Percentiles rank a stretch among this genome's conserved stretches.
phyloP scores from a whole-genome alignment of 2,113 vertebrate species.

The Diglossa brunneiventris region DNA sequence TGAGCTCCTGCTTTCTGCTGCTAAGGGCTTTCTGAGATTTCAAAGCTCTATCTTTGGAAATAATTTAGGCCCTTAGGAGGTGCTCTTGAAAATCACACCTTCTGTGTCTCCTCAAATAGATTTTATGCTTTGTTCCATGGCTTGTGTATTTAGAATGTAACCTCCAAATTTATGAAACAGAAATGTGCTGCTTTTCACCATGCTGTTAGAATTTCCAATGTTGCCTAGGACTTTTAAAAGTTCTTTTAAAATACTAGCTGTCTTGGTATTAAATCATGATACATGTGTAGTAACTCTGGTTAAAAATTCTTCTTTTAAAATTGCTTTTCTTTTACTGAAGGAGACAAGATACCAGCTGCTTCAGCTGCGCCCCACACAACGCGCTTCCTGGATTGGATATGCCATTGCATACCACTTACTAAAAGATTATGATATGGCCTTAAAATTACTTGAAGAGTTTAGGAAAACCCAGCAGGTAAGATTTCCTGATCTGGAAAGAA shows the following conservation, averaged over 20 bases:
- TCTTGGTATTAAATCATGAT: not conserved
- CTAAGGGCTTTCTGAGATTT: not conserved
- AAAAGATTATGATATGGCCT: constrained; percentile 81
- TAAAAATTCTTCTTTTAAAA: not conserved
- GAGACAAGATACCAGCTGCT: constrained; percentile 80
- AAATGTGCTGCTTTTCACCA: not conserved
- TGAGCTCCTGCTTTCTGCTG: not conserved
- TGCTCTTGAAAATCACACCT: not conserved
- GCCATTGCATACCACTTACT: constrained; percentile 80
- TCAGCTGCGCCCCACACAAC: constrained; percentile 76
- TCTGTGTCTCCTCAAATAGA: not conserved
- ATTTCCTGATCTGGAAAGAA: not conserved
- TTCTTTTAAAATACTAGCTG: not conserved
- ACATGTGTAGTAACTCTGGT: not conserved
- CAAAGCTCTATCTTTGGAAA: not conserved
- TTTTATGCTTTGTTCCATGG: not conserved
- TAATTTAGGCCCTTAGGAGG: not conserved
- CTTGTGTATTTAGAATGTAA: not conserved
- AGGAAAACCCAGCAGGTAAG: constrained; percentile 82
- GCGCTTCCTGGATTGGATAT: constrained; percentile 82
- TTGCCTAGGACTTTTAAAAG: not conserved
- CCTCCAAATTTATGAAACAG: not conserved
- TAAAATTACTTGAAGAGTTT: constrained; percentile 81
- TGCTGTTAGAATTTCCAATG: not conserved
- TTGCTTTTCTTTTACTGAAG: constrained; percentile 41